Base-by-base conservation (phyloP, 2,113 vertebrate species). In the Saccopteryx leptura region DNA sequence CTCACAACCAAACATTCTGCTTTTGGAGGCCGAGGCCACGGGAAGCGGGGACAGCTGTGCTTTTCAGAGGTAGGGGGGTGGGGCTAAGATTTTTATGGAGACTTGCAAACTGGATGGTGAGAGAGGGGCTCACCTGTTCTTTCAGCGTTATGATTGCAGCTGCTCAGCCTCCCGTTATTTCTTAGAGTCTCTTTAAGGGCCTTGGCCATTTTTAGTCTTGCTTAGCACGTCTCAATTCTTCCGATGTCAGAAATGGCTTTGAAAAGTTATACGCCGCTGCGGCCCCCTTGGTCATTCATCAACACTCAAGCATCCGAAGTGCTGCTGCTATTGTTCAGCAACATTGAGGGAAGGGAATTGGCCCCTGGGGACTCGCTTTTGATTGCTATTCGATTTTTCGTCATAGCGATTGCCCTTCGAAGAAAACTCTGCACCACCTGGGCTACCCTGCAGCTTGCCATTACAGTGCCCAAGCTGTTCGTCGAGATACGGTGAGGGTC, bases 331-430 rank as follows among this genome's bases (percentile, higher is more conserved):
- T 60, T 84, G 90, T 91, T 90, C 86, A 66, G 80, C 26, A 88
- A 83, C 65, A 76, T 8, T 68, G 79, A 90, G 93, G 87, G 74
- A 71, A 94, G 63, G 52, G 69, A 92, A 94, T 96, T 84, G 0
- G 7, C 60, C 91, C 83, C 95, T 58, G 0, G 71, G 90, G 90
- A 92, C 84, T 74, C 0, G 1, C 90, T 90, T 97, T 96, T 95
- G 92, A 95, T 93, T 84, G 96, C 90, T 81, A 68, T 96, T 96
- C 93, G 94, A 90, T 17, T 90, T 94, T 93, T 39, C 93, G 90
- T 97, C 71, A 23, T 39, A 81, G 94, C 87, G 80, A 89, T 87
- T 88, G 86, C 39, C n/a, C 80, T 95, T 61, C 1, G 72, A 96
- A 97, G 91, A 94, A 95, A 84, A 93, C 54, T 72, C 26, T 0